These are phyloP conservation scores for Cyanoderma ruficeps DNA, from an alignment of 2,113 vertebrate genomes.

Conservation along the genomic window DNA sequence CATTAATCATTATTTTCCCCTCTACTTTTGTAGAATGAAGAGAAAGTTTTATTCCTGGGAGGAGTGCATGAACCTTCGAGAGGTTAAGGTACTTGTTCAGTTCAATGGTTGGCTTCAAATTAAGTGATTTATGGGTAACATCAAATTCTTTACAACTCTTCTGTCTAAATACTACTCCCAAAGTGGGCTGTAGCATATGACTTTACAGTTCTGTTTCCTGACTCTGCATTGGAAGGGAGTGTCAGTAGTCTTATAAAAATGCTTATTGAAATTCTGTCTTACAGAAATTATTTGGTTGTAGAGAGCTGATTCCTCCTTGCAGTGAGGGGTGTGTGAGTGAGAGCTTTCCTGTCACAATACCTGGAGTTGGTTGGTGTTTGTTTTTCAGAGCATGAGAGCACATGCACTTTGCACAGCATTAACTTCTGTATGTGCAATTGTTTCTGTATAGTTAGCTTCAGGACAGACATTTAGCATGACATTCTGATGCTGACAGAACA, in stretches of 20 bases:
- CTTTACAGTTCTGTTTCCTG: neutral
- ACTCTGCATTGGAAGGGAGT: neutral
- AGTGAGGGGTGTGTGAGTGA: neutral
- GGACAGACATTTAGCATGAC: neutral
- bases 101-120: neutral
- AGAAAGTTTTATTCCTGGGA: slow-evolving; percentile 98
- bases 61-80: slow-evolving; percentile 96
- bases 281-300: neutral
- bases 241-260: neutral
- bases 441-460: neutral
- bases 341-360: neutral
- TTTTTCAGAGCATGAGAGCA: neutral
- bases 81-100: slow-evolving; percentile 87
- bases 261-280: neutral
- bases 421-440: neutral
- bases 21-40: slow-evolving; percentile 86
- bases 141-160: neutral
- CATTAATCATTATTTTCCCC: neutral
- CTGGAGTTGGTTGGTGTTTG: neutral
- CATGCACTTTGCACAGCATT: neutral
- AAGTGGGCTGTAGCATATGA: neutral
- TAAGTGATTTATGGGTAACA: neutral
- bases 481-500: neutral
- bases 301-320: neutral
- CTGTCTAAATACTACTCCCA: neutral